Evolutionary conservation across 2,888 invertebrate species (phyloP).

Genomic region (Mesochorus sp.): DNA sequence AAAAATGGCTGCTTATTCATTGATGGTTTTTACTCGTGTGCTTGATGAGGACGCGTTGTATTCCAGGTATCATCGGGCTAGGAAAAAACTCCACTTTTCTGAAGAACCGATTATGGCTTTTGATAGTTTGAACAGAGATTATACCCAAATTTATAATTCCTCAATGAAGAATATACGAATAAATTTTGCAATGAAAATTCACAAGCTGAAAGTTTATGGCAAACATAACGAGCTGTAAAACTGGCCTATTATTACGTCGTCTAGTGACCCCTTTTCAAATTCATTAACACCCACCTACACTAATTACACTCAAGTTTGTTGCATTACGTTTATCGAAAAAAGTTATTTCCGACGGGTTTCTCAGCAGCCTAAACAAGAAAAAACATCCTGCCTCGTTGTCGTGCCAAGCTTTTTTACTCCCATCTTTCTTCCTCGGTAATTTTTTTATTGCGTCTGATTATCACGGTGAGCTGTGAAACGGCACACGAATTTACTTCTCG

Average conservation of each 20-base stretch:
- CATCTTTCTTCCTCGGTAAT: slow-evolving; percentile 18
- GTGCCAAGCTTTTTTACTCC: not conserved
- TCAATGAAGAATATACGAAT: too few relatives aligned
- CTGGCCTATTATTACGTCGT: slow-evolving; percentile 40
- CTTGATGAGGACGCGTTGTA: too few relatives aligned
- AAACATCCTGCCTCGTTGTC: slow-evolving; percentile 22
- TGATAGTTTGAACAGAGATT: too few relatives aligned
- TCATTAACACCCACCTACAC: slow-evolving; percentile 39
- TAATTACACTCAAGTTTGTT: not conserved
- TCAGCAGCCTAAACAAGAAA: not conserved
- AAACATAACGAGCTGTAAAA: not conserved
- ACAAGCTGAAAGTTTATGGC: not conserved
- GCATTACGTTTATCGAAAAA: not conserved
- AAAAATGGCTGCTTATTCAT: not conserved
- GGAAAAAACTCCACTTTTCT: too few relatives aligned
- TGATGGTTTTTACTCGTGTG: too few relatives aligned
- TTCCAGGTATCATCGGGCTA: too few relatives aligned
- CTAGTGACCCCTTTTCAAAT: slow-evolving; percentile 35
- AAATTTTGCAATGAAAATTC: too few relatives aligned
- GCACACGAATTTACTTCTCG: slow-evolving; percentile 18
- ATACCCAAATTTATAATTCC: too few relatives aligned
- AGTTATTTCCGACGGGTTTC: not conserved
- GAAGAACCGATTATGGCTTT: too few relatives aligned
- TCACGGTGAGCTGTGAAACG: slow-evolving; percentile 25
- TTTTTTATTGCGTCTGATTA: slow-evolving; percentile 51